Conservation (phyloP, 2,888 invertebrate genomes). For the Hemistola chrysoprasaria region DNA sequence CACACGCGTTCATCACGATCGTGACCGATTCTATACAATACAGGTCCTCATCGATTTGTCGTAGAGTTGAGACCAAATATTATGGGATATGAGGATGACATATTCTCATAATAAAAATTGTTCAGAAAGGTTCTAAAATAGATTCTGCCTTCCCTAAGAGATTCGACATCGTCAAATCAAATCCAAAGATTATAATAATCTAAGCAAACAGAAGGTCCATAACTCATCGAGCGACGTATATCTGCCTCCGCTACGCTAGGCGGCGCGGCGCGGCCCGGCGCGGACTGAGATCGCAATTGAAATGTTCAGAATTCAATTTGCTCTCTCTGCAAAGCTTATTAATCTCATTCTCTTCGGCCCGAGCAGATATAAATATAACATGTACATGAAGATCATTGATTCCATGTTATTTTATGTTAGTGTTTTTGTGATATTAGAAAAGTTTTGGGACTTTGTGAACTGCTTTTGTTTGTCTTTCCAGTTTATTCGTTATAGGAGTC, state of each 20-base stretch:
- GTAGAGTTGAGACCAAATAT: neutral
- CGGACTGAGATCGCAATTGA: slow-evolving; percentile 6
- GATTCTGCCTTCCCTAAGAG: no score
- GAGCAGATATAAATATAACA: neutral
- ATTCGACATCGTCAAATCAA: slow-evolving; percentile 15
- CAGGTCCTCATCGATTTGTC: slow-evolving; percentile 23
- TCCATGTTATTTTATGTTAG: neutral
- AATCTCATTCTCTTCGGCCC: slow-evolving; percentile 7
- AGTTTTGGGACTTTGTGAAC: neutral
- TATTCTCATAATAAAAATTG: no score
- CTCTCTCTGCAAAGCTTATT: slow-evolving; percentile 12
- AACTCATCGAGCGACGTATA: slow-evolving; percentile 9
- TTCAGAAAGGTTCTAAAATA: no score
- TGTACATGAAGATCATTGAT: neutral
- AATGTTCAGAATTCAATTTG: slow-evolving; percentile 15
- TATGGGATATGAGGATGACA: no score
- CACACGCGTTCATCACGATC: slow-evolving; percentile 4
- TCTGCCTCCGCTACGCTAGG: no score
- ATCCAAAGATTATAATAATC: slow-evolving; percentile 11
- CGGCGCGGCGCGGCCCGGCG: neutral
- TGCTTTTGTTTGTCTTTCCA: neutral
- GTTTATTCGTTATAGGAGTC: neutral
- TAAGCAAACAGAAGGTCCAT: slow-evolving; percentile 10
- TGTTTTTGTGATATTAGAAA: neutral
- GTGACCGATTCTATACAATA: slow-evolving; percentile 14